A percentile compares a stretch with the other conserved stretches of the same genome.
These are phyloP conservation scores for Stenotaenia linearis DNA, from an alignment of 2,888 invertebrate genomes.

Conservation along the genomic window DNA sequence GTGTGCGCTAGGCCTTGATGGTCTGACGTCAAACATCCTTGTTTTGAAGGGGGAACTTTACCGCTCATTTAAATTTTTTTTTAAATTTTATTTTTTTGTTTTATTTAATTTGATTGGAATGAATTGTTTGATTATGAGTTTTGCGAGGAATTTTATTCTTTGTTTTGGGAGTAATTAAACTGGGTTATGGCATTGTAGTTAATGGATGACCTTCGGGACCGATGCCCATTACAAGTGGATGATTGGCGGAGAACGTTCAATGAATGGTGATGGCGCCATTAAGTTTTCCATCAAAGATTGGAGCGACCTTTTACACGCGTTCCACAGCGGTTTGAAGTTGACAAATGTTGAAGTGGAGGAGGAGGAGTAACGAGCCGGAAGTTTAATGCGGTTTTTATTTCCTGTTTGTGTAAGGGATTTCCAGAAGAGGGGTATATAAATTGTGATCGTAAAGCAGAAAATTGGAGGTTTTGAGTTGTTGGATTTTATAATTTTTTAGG, in stretches of 20 bases:
- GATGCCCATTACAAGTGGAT: neutral
- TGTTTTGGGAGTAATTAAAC: neutral
- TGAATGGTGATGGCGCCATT: neutral
- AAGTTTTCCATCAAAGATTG: neutral
- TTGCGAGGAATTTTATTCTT: neutral
- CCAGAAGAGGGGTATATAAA: too few species aligned
- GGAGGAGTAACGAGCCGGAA: neutral
- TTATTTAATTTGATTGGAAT: neutral
- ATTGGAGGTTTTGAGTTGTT: too few species aligned
- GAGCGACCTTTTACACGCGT: neutral
- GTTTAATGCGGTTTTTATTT: neutral
- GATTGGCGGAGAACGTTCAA: neutral
- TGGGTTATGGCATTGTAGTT: neutral
- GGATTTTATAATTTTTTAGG: too few species aligned
- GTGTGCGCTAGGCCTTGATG: too few species aligned
- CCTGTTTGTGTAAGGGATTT: too few species aligned
- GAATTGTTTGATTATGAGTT: neutral
- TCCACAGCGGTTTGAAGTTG: neutral
- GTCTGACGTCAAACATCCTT: conserved; percentile 3
- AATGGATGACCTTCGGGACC: neutral
- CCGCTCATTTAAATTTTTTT: neutral
- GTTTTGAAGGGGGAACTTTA: neutral
- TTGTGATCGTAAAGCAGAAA: too few species aligned
- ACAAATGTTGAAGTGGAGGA: neutral
- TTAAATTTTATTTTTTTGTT: neutral